Evolutionary conservation across 2,797 vertebrate species (phyloP).

Genomic region (Sebastes iracundus): DNA sequence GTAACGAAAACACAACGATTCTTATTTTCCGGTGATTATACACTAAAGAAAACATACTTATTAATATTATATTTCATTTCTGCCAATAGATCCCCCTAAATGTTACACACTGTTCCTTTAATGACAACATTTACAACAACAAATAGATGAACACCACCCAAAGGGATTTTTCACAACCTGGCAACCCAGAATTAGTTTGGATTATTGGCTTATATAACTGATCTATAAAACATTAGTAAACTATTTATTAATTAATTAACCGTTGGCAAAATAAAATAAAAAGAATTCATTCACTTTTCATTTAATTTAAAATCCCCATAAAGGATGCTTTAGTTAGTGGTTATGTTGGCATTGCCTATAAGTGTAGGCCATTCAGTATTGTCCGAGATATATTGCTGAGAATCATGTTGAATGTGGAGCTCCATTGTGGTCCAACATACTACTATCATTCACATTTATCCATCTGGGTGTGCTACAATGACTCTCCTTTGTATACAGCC

Average conservation of each 20-base stretch:
- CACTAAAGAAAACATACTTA: not conserved
- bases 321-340: not conserved
- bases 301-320: no score
- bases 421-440: constrained; percentile 19
- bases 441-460: constrained; percentile 30
- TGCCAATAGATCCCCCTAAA: not conserved
- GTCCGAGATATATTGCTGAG: not conserved
- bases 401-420: constrained; percentile 4
- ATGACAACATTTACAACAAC: not conserved
- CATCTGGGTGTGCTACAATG: constrained; percentile 40
- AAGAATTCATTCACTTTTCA: not conserved
- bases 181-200: no score
- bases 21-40: no score
- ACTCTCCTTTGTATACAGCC: constrained; percentile 38
- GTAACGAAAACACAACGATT: no score
- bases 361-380: not conserved
- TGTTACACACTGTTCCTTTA: not conserved
- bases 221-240: not conserved
- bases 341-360: not conserved
- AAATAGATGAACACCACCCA: not conserved
- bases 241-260: not conserved
- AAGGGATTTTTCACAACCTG: not conserved
- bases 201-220: not conserved
- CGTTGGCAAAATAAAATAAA: no score
- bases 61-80: no score